Base-by-base conservation (phyloP, 2,797 vertebrate species). In the Channallabes apus region DNA sequence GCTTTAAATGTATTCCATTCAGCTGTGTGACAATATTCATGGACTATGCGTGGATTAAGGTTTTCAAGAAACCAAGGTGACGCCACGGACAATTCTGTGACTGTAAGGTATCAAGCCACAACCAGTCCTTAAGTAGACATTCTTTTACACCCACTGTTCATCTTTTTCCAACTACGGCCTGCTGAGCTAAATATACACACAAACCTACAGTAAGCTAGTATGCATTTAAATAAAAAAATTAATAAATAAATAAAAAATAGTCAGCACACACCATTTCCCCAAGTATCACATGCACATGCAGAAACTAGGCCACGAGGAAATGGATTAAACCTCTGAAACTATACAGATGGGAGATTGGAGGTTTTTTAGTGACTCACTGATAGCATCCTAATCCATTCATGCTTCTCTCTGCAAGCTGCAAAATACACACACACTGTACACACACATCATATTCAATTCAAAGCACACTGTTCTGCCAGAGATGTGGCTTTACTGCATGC, bases 291-390 rank as follows among this genome's bases (percentile, higher is more conserved):
- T 29, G 18, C 22, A 65, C 71, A 85, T 3, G 35, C 67, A 73
- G 29, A 72, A 80, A 73, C 67, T 71, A 80, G 84, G 84, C 46
- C 84, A 80, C 2, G 8, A 32, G 38, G 27, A 72, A 80, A 85
- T 46, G 54, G 77, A 85, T 80, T 79, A 85, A 85, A 85, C 64
- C 84, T 51, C 54, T 62, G 83, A 24, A 80, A 71, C 65, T 85
- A 41, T 64, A 72, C 65, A 62, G 84, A 85, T 71, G 77, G 77
- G 77, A 80, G 18, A 64, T 77, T 62, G 59, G 35, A 24, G 35
- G 17, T 35, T 65, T 76, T 61, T 67, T 54, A 67, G 77, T 24
- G 67, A 81, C 58, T 85, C 11, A 85, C 67, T 38, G 78, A 62
- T 61, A 62, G 56, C 64, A 27, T 29, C 75, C 65, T 84, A 80